Base-by-base conservation (phyloP, 2,888 invertebrate species). In the Catotricha subobsoleta region DNA sequence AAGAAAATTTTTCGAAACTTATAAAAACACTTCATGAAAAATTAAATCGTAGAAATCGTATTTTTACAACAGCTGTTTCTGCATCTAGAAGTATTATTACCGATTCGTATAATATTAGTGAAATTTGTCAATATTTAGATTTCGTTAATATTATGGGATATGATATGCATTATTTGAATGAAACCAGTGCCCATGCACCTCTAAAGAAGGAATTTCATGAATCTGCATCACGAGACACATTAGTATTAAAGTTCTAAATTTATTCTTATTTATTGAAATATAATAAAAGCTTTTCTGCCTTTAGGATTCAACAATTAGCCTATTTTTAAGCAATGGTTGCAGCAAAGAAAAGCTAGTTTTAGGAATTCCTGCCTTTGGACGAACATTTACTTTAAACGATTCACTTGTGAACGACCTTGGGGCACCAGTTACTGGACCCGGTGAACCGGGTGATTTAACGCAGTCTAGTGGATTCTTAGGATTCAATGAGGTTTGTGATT, bases 111-210 rank as follows among this genome's bases (percentile, higher is more conserved):
- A 59, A 67, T 40, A 52, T 67, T 7, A 46, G 51, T 6, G 50
- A 47, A 39, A 56, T 70, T 27, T 52, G 58, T 15, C 46, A 57
- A 56, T 61, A 33, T 40, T 55, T 68, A 2, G 68, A 68, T 50
- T 59, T 60, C 43, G 58, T 68, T 16, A 58, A 65, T 39, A 47
- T 69, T 27, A 68, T 70, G 69, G 58, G 64, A 6, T 70, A 68
- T 48, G 69, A 70, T 50, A 61, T 64, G 40, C 60, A 62, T 44
- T 28, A 41, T 3, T 33, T 30, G n/a, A 44, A 49, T 40, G 49
- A 51, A 18, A 63, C 66, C 21, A 64, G 64, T 36, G 55, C 62
- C 39, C 55, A 64, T 41, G 57, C 66, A 9, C 64, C 65, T 8
- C 47, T 67, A 13, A 48, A 49, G 42, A 41, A 47, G 13, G 54